Conservation (phyloP, 2,113 vertebrate species). For the Proteles cristata region DNA sequence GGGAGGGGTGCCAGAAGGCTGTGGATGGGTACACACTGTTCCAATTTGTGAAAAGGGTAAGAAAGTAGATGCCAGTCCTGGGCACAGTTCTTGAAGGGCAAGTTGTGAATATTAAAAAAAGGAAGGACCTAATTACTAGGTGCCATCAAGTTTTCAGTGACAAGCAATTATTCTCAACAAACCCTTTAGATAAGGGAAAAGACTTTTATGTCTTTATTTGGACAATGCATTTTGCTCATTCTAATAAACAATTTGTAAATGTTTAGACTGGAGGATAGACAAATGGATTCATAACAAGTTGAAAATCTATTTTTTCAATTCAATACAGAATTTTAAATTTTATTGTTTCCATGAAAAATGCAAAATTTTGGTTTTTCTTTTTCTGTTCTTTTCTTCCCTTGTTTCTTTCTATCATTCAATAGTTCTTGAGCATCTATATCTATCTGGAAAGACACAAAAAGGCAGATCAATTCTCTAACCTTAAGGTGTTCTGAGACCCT, state of each 20-base stretch:
- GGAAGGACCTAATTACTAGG: not conserved
- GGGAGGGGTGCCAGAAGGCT: slow-evolving; percentile 41
- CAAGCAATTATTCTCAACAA: slow-evolving; percentile 3
- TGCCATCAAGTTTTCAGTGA: not conserved
- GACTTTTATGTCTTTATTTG: not conserved
- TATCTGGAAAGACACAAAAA: not conserved
- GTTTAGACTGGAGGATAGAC: not conserved
- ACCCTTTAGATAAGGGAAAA: not conserved
- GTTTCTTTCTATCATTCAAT: not conserved
- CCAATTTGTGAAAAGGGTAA: slow-evolving; percentile 38
- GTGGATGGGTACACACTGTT: slow-evolving; percentile 50
- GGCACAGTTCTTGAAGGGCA: slow-evolving; percentile 49
- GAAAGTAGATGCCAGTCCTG: slow-evolving; percentile 12
- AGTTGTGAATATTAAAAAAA: not conserved
- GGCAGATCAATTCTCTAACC: not conserved
- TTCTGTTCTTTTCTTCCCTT: not conserved
- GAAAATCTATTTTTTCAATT: not conserved
- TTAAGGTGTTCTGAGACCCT: not conserved
- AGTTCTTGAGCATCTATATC: not conserved
- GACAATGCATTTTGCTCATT: not conserved
- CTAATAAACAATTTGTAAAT: not conserved
- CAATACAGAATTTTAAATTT: not conserved
- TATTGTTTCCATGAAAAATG: not conserved
- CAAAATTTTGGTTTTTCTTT: not conserved
- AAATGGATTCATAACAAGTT: not conserved